Base-by-base conservation (phyloP, 2,797 vertebrate species). In the Acrocephalus scirpaceus region DNA sequence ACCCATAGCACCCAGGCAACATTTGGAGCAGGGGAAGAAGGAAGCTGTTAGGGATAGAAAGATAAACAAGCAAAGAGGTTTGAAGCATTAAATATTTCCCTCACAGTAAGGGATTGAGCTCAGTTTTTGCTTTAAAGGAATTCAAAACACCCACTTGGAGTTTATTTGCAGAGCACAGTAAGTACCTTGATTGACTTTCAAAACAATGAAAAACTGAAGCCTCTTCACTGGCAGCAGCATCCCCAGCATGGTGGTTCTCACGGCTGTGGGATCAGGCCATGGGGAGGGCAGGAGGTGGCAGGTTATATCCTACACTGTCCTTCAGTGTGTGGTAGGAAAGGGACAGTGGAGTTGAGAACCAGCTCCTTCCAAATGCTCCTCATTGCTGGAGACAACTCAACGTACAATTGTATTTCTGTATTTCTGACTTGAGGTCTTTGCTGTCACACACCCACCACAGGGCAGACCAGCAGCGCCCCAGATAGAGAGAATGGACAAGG, bases 1-100 rank as follows among this genome's bases (percentile, higher is more conserved):
- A 20, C 34, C 36, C 0, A 0, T 2, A 51, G 42, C 27, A 27
- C 22, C 21, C 6, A 47, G 47, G 15, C 38, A 71, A 13, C 34
- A 40, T 74, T 71, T 4, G 2, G 10, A 16, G 75, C 10, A 10
- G 42, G 29, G 67, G 15, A n/a, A 67, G 54, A n/a, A 66, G 9
- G 38, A 29, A 47, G 10, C 51, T 30, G 22, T 56, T 86, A 29
- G 0, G 3, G 48, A 10, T 7, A 54, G 58, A 78, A 75, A 53
- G 32, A 45, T 67, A 73, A 74, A 53, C 11, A 40, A 64, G 16
- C 45, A 15, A 44, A 69, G 36, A 64, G 29, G 9, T 78, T 86
- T 80, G 57, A 32, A 84, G 18, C 40, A 20, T 48, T 44, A 61
- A 51, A 4, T 60, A 18, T 78, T 76, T 89, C 47, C 15, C 3